Percentiles rank a stretch among this genome's conserved stretches.
Evolutionary conservation across 1,140 invertebrate species (phyloP).

Genomic region (Bacillus rossius): DNA sequence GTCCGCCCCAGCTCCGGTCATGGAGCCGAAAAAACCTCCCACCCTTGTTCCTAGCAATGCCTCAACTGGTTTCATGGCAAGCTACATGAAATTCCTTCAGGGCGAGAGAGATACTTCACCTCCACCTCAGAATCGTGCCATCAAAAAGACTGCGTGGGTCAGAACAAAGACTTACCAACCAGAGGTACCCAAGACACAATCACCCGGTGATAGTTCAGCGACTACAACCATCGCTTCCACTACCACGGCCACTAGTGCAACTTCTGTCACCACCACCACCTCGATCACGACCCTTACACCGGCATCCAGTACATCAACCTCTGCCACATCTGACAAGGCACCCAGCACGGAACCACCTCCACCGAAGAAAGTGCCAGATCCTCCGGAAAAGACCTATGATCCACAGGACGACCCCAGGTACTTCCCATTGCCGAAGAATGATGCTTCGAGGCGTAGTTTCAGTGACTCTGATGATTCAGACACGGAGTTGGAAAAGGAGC

Average conservation of each 20-base stretch:
- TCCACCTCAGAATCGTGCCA: slow-evolving; percentile 57
- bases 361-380: slow-evolving; percentile 34
- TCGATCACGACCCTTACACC: slow-evolving; percentile 3
- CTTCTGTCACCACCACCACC: slow-evolving; percentile 15
- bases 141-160: slow-evolving; percentile 58
- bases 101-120: slow-evolving; percentile 72
- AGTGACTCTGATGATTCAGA: slow-evolving; percentile 15
- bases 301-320: slow-evolving; percentile 8
- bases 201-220: slow-evolving; percentile 17
- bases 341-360: slow-evolving; percentile 15
- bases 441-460: slow-evolving; percentile 46
- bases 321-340: neutral
- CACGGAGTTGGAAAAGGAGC: slow-evolving; percentile 13
- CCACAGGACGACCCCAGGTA: slow-evolving; percentile 62
- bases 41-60: slow-evolving; percentile 30
- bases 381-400: slow-evolving; percentile 27
- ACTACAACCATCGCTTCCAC: slow-evolving; percentile 14
- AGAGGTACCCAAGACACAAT: slow-evolving; percentile 27
- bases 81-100: slow-evolving; percentile 77
- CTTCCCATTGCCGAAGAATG: slow-evolving; percentile 65
- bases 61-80: slow-evolving; percentile 74
- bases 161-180: slow-evolving; percentile 43
- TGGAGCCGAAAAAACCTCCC: slow-evolving; percentile 43
- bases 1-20: slow-evolving; percentile 36
- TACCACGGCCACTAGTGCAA: slow-evolving; percentile 29